Percentiles rank a stretch among this genome's conserved stretches.
Evolutionary conservation across 2,797 vertebrate species (phyloP).

Genomic region (Hippopotamyrus pictus): DNA sequence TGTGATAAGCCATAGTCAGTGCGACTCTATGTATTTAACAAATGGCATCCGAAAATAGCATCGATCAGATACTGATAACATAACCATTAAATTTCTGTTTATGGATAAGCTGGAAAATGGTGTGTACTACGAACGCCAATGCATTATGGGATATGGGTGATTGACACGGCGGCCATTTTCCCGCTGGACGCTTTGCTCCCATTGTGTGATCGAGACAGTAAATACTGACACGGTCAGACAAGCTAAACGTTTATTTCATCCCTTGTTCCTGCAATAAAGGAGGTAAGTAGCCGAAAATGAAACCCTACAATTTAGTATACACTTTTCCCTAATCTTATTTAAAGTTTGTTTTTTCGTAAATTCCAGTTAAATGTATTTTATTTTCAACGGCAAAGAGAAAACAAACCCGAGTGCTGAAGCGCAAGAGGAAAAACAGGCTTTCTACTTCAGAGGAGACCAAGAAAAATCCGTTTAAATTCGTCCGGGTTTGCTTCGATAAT

Average conservation of each 20-base stretch:
- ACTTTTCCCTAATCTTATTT: conserved; percentile 13
- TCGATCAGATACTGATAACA: not conserved
- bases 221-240: conserved; percentile 50
- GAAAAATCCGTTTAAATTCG: conserved; percentile 49
- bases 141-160: conserved; percentile 56
- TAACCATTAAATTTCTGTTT: not conserved
- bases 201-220: conserved; percentile 63
- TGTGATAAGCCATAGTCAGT: not conserved
- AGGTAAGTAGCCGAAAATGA: conserved; percentile 45
- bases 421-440: conserved; percentile 46
- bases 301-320: not conserved
- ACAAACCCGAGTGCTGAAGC: conserved; percentile 41
- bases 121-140: conserved; percentile 37
- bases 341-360: conserved; percentile 15
- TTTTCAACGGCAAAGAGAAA: conserved; percentile 36
- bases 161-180: conserved; percentile 67
- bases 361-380: not conserved
- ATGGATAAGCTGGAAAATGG: not conserved
- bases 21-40: not conserved
- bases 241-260: conserved; percentile 51
- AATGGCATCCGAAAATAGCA: not conserved
- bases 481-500: conserved; percentile 54
- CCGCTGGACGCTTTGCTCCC: conserved; percentile 59
- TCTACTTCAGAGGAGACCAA: conserved; percentile 36
- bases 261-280: conserved; percentile 41